Base-by-base conservation (phyloP, 2,888 invertebrate genomes). In the Eugnorisma glareosa region DNA sequence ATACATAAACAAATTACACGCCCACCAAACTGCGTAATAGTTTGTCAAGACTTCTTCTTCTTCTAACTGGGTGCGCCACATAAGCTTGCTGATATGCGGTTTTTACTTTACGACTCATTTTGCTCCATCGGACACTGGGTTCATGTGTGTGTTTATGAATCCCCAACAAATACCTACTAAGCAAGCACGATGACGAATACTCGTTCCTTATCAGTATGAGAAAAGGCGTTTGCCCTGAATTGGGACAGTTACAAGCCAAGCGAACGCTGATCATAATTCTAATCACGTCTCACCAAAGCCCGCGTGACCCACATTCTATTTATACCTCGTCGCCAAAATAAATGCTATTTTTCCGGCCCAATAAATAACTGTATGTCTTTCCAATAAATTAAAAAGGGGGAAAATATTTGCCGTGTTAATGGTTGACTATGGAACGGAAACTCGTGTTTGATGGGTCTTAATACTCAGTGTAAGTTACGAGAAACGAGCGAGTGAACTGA, bases 331-430 rank as follows among this genome's bases (percentile, higher is more conserved):
- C 75, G 59, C 75, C 68, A 64, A 64, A 81, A 82, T 76, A 67
- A 67, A 82, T 54, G 43, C 13, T 63, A 67, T 82, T 74, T 85
- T 84, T 78, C 71, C 61, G 45, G n/a, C 7, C 59, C 73, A 66
- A 71, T 82, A 74, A 72, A 68, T 61, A 61, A 40, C 72, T 66
- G 57, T 78, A 63, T 67, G 72, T 61, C 64, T 73, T 81, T 75
- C 69, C 74, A 82, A 90, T 88, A 90, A 91, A 93, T 92, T 90
- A 89, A 81, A 81, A 84, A 84, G 73, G 37, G 43, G 77, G 83
- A 88, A 90, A 90, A 91, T 93, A 90, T 93, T 93, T 92, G 89
- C 87, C 81, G 77, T 84, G 83, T 88, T 92, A 92, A 93, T 92
- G 90, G 90, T 78, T 68, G 88, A 88, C 86, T 88, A 87, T 89